A percentile compares a stretch with the other conserved stretches of the same genome.
Conservation (phyloP, 2,888 invertebrate species). For the Taenaris catops region DNA sequence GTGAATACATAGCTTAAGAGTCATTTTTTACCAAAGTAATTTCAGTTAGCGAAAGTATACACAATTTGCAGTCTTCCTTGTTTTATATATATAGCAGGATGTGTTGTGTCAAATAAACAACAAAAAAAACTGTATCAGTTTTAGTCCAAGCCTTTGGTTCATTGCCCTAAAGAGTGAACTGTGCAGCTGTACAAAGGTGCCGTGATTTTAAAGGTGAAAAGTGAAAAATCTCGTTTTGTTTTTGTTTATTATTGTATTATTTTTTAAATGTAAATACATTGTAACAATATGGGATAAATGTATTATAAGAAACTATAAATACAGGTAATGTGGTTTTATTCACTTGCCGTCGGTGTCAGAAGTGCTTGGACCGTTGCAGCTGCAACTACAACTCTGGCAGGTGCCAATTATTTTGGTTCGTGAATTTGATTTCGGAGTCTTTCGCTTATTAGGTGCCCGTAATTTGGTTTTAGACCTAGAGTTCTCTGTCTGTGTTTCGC, state of each 20-base stretch:
- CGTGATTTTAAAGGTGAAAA: conserved; percentile 35
- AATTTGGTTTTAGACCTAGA: conserved; percentile 7
- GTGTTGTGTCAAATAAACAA: conserved; percentile 22
- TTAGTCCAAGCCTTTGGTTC: conserved; percentile 44
- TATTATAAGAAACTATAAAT: conserved; percentile 77
- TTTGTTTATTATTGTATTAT: conserved; percentile 66
- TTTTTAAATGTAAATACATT: conserved; percentile 71
- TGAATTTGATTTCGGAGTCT: not conserved
- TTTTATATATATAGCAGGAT: conserved; percentile 27
- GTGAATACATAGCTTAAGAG: conserved; percentile 9
- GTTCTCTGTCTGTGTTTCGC: conserved; percentile 12
- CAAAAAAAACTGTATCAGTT: conserved; percentile 22
- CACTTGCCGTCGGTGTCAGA: conserved; percentile 18
- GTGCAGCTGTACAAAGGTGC: conserved; percentile 40
- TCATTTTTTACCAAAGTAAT: conserved; percentile 68
- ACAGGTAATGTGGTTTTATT: conserved; percentile 44
- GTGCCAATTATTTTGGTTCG: not conserved
- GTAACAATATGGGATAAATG: conserved; percentile 66
- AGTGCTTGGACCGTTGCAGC: conserved; percentile 17
- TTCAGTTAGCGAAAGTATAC: conserved; percentile 24
- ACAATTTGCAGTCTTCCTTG: conserved; percentile 49
- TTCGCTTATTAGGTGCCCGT: conserved; percentile 10
- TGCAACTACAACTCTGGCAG: not conserved
- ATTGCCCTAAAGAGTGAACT: conserved; percentile 38
- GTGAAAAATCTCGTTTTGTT: conserved; percentile 65